phyloP scores from a whole-genome alignment of 2,113 vertebrate genomes.

The Catharus bicknelli region DNA sequence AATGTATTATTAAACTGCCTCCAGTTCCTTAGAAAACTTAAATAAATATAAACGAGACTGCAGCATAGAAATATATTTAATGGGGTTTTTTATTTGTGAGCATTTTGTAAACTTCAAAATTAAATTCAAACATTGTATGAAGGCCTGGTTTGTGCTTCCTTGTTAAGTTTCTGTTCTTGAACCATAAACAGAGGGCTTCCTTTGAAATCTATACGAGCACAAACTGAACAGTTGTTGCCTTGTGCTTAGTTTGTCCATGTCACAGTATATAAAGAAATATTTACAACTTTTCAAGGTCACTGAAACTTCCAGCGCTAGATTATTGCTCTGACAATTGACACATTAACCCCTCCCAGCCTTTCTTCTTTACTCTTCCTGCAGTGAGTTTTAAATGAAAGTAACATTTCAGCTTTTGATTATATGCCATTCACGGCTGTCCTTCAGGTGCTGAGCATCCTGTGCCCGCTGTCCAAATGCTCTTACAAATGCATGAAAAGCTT shows the following conservation, averaged over 20 bases:
- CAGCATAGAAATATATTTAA: neutral
- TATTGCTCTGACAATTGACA: neutral
- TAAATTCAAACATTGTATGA: neutral
- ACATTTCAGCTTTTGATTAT: neutral
- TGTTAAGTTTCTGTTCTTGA: neutral
- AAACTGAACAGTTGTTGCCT: neutral
- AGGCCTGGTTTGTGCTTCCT: neutral
- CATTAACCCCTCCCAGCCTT: neutral
- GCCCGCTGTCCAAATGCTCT: neutral
- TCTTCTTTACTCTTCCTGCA: neutral
- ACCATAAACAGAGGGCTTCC: neutral
- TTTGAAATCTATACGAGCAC: neutral
- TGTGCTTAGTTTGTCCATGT: neutral
- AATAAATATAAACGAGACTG: neutral
- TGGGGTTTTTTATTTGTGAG: neutral
- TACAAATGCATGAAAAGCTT: neutral
- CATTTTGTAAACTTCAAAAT: neutral
- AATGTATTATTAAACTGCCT: neutral
- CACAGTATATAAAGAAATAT: neutral
- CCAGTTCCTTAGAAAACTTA: neutral
- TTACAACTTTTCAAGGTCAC: neutral
- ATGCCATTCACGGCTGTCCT: neutral
- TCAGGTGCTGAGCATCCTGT: no score
- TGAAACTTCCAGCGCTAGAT: neutral
- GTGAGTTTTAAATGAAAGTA: neutral